Base-by-base conservation (phyloP, 1,140 invertebrate species). In the Drosophila nebulosa region DNA sequence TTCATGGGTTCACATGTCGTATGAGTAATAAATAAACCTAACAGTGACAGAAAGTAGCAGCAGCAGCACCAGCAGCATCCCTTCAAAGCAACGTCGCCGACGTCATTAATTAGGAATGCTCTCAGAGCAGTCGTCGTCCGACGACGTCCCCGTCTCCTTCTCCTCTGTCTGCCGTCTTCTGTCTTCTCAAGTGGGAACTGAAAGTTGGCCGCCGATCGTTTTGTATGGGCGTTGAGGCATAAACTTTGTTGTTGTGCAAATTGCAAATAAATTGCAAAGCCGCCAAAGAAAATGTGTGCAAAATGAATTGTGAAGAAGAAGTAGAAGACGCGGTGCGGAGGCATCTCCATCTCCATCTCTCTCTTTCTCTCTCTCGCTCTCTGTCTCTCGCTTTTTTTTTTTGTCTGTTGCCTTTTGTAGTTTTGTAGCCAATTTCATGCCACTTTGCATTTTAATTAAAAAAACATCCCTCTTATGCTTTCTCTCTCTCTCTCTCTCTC, bases 361-460 rank as follows among this genome's bases (percentile, higher is more conserved):
- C n/a, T n/a, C n/a, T n/a, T n/a, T n/a, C 27, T 30, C n/a, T n/a
- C n/a, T n/a, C n/a, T n/a, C n/a, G n/a, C n/a, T 30, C 27, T 30
- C 27, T 30, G n/a, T n/a, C n/a, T n/a, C n/a, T n/a, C n/a, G n/a
- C n/a, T n/a, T n/a, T n/a, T n/a, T n/a, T n/a, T n/a, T n/a, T n/a
- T n/a, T n/a, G n/a, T n/a, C n/a, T n/a, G n/a, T n/a, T 36, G 39
- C 39, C 39, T 46, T 46, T 46, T 46, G 39, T 46, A 21, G 39
- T 46, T 46, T 72, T 59, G 62, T 52, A 75, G 62, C 73, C 83
- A 88, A 86, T 86, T 86, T 89, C 75, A 88, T 79, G 83, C 71
- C 75, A 88, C 84, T 88, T 88, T 88, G 83, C 83, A 83, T 88
- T 88, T 88, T 88, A 88, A 88, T 88, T 88, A 88, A 88, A 88